Conservation (phyloP, 2,113 vertebrate genomes). For the Sylvilagus bachmani region DNA sequence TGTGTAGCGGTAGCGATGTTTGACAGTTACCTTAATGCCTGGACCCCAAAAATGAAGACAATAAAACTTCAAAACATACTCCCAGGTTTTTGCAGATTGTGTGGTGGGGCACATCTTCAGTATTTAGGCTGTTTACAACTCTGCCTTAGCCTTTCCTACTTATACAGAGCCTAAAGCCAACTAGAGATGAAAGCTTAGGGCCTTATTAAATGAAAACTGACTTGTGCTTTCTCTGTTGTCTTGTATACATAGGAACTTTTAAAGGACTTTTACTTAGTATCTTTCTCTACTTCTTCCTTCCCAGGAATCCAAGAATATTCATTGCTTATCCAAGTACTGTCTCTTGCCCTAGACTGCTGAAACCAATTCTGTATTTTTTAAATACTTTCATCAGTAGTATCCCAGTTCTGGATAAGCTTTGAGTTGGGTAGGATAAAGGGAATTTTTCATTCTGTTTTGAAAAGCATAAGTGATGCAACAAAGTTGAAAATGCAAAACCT, state of each 20-base stretch:
- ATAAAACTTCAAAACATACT: neutral
- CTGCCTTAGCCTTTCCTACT: too few species aligned
- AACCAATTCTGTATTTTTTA: neutral
- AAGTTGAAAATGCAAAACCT: too few species aligned
- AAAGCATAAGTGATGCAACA: too few species aligned
- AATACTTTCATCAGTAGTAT: neutral
- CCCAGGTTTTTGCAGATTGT: neutral
- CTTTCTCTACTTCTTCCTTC: neutral
- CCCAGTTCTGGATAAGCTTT: neutral
- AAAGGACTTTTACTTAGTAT: neutral
- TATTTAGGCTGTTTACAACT: neutral
- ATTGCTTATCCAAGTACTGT: neutral
- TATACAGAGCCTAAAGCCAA: neutral
- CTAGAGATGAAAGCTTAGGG: neutral
- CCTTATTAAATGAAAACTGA: neutral
- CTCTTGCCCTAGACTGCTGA: neutral
- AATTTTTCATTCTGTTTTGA: neutral
- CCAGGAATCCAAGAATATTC: neutral
- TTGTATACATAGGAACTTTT: neutral
- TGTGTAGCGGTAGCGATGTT: neutral
- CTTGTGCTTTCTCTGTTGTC: neutral
- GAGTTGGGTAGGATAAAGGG: neutral
- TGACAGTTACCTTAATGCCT: neutral
- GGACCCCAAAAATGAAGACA: neutral
- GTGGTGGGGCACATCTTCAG: neutral